Evolutionary conservation across 2,888 invertebrate genomes (phyloP).

Genomic region (Euzophera pinguis): DNA sequence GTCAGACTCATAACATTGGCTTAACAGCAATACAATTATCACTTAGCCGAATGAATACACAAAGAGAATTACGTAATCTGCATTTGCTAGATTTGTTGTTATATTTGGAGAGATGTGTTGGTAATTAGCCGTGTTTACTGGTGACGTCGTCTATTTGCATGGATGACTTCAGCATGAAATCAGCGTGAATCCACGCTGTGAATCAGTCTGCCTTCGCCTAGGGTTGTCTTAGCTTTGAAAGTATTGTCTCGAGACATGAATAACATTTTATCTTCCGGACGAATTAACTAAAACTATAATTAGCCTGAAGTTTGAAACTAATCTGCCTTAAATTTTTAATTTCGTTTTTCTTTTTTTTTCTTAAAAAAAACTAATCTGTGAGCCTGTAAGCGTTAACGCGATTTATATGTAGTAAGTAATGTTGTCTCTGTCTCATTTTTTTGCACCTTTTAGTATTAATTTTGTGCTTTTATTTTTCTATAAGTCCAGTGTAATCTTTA

Average conservation of each 20-base stretch:
- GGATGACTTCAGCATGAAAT: constrained; percentile 26
- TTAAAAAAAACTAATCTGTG: no score
- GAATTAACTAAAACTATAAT: no score
- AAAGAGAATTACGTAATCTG: constrained; percentile 1
- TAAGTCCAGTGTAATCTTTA: no score
- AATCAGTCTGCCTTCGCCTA: constrained; percentile 5
- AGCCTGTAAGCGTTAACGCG: no score
- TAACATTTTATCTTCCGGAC: no score
- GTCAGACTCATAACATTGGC: not conserved
- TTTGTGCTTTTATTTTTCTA: no score
- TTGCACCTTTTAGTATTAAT: no score
- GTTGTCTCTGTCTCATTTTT: no score
- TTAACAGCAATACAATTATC: not conserved
- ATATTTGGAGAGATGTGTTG: constrained; percentile 9
- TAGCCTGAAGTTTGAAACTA: no score
- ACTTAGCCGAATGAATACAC: not conserved
- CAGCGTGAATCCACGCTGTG: constrained; percentile 15
- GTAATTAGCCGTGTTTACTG: constrained; percentile 8
- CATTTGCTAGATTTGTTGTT: not conserved
- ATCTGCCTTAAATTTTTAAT: no score
- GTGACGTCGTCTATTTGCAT: constrained; percentile 26
- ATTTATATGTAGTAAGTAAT: no score
- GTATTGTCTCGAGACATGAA: not conserved
- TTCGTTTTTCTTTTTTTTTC: no score
- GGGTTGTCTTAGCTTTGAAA: not conserved